phyloP scores from a whole-genome alignment of 2,888 invertebrate species.

The Drosophila setosimentum region DNA sequence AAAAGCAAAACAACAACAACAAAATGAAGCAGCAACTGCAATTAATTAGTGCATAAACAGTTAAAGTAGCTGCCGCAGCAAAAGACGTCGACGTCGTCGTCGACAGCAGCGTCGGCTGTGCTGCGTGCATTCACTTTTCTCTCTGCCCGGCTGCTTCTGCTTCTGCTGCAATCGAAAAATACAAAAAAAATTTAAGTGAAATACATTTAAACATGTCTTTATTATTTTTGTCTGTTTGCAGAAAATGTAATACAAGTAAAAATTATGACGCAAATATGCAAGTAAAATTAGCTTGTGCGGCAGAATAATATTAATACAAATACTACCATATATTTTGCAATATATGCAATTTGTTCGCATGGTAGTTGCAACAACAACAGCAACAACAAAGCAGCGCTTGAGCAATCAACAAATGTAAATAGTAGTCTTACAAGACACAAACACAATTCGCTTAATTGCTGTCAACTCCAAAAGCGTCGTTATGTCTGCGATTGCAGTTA shows the following conservation, averaged over 20 bases:
- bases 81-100: conserved; percentile 11
- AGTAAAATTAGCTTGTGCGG: conserved; percentile 57
- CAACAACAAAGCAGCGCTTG: conserved; percentile 34
- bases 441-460: conserved; percentile 43
- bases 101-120: conserved; percentile 14
- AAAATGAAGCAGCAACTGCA: conserved; percentile 43
- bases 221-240: conserved; percentile 29
- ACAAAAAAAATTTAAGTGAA: conserved; percentile 28
- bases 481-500: conserved; percentile 50
- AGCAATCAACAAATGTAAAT: conserved; percentile 55
- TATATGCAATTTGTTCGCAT: conserved; percentile 61
- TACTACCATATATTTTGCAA: conserved; percentile 44
- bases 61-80: conserved; percentile 76
- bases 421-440: conserved; percentile 39
- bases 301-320: conserved; percentile 23
- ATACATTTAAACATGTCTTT: conserved; percentile 12
- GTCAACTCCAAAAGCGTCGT: conserved; percentile 54
- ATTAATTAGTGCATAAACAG: conserved; percentile 84
- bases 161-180: conserved; percentile 45
- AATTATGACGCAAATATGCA: conserved; percentile 62
- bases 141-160: conserved; percentile 45
- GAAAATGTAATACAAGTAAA: conserved; percentile 56
- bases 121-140: conserved; percentile 77
- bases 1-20: conserved; percentile 3
- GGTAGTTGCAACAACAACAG: conserved; percentile 44